Evolutionary conservation across 2,113 vertebrate species (phyloP).

Genomic region (Rhea pennata): DNA sequence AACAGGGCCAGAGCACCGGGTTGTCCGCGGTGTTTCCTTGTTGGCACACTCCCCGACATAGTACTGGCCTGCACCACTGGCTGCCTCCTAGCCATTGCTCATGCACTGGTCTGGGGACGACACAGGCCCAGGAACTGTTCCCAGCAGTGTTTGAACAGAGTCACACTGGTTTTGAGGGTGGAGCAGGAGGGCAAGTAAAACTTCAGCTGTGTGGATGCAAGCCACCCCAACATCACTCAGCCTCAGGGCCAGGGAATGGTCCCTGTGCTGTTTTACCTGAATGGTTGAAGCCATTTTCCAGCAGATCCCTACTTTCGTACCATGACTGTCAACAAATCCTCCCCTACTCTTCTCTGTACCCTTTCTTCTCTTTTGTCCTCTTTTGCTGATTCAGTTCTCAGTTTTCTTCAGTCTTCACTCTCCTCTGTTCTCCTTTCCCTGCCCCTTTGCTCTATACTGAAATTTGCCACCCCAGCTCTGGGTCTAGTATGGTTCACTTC

Average conservation of each 20-base stretch:
- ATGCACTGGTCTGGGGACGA: not conserved
- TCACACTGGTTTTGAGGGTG: not conserved
- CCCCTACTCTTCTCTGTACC: not conserved
- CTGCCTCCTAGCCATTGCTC: not conserved
- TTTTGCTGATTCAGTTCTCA: not conserved
- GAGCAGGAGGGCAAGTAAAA: not conserved
- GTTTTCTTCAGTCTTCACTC: not conserved
- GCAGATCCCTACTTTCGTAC: not conserved
- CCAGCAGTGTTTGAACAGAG: not conserved
- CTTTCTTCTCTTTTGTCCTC: not conserved
- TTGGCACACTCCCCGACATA: rapidly evolving
- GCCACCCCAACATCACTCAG: not conserved
- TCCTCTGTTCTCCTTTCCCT: not conserved
- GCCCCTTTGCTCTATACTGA: no score
- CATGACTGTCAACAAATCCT: not conserved
- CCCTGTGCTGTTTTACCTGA: not conserved
- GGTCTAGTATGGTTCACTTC: not conserved
- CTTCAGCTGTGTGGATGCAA: not conserved
- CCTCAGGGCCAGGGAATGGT: not conserved
- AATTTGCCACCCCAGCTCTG: not conserved
- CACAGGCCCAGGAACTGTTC: not conserved
- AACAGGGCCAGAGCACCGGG: not conserved
- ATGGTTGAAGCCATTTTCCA: not conserved
- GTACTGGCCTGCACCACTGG: not conserved
- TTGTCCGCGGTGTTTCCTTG: not conserved